These are phyloP conservation scores for Notoglanidium macrostoma DNA, from an alignment of 2,797 vertebrate species.

Conservation along the genomic window DNA sequence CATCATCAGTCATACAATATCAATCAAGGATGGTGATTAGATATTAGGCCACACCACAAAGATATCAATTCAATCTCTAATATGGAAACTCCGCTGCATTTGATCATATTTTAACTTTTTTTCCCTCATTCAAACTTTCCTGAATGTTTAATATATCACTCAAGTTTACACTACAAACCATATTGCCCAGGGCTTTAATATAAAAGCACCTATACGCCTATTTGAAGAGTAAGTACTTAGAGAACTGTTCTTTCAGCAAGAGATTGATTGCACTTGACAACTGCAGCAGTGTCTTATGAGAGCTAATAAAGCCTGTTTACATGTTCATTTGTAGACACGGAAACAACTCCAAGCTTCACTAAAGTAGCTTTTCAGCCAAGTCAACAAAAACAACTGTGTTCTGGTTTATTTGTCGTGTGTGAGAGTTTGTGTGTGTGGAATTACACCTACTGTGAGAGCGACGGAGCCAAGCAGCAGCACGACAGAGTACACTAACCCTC, in stretches of 20 bases:
- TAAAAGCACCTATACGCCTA: too few relatives aligned
- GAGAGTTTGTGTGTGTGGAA: background rate
- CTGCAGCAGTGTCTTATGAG: background rate
- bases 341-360: background rate
- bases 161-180: background rate
- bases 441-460: conserved; percentile 87
- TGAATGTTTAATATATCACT: background rate
- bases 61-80: background rate
- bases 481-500: conserved; percentile 91
- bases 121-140: background rate
- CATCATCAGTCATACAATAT: background rate
- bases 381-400: background rate
- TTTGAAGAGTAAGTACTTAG: background rate
- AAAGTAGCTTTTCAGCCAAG: background rate
- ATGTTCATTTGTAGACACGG: background rate
- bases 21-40: background rate
- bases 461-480: conserved; percentile 92
- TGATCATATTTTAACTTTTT: background rate
- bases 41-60: background rate
- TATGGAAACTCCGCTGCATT: background rate
- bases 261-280: background rate
- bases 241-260: background rate
- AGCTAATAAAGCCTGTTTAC: background rate
- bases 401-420: background rate
- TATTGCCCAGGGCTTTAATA: background rate